Percentiles rank a stretch among this genome's conserved stretches.
phyloP scores from a whole-genome alignment of 2,797 vertebrate genomes.

The Danionella dracula region DNA sequence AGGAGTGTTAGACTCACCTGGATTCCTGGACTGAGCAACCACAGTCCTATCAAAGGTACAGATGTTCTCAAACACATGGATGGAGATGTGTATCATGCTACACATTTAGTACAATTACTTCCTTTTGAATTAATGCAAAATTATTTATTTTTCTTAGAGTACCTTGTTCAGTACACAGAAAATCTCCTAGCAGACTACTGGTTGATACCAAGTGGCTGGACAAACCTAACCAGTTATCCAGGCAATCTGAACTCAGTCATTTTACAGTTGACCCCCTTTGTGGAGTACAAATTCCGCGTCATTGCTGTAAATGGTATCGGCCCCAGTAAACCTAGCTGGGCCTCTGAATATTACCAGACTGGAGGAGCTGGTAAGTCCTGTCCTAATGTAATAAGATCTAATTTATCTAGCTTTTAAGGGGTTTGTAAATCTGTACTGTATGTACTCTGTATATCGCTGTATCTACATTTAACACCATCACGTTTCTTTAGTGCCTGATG shows the following conservation, averaged over 20 bases:
- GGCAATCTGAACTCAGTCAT: constrained; percentile 84
- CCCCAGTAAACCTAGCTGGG: constrained; percentile 82
- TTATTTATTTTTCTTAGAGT: constrained; percentile 67
- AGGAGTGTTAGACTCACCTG: constrained; percentile 86
- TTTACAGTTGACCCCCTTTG: constrained; percentile 83
- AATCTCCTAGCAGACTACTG: constrained; percentile 65
- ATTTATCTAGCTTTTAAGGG: too few species aligned
- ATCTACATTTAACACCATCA: too few species aligned
- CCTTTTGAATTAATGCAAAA: too few species aligned
- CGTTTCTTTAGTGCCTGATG: constrained; percentile 83
- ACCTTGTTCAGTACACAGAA: constrained; percentile 89
- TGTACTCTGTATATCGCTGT: too few species aligned
- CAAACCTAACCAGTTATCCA: constrained; percentile 84
- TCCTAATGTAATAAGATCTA: neutral
- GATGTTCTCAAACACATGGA: neutral
- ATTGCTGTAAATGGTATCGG: constrained; percentile 87
- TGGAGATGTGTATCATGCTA: too few species aligned
- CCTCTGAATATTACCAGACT: constrained; percentile 85
- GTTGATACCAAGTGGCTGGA: constrained; percentile 84
- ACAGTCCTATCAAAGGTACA: constrained; percentile 88
- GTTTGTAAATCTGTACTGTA: too few species aligned
- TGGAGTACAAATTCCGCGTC: constrained; percentile 92
- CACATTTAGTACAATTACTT: too few species aligned
- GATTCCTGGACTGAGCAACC: constrained; percentile 86
- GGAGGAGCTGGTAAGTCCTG: constrained; percentile 83